Evolutionary conservation across 1,140 invertebrate genomes (phyloP).

Genomic region (Drosophila murphyi): DNA sequence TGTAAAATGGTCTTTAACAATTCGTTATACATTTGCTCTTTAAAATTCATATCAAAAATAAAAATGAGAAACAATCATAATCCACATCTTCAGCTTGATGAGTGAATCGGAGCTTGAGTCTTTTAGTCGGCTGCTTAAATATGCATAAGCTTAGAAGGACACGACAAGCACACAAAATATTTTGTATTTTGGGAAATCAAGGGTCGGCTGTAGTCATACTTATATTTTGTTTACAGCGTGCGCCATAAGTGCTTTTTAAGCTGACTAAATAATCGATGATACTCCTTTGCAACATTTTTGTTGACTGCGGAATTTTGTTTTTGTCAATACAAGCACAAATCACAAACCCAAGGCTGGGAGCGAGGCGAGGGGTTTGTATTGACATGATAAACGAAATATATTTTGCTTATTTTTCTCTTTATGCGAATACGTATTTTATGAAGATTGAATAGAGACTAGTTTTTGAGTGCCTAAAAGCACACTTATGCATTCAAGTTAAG

Average conservation of each 20-base stretch:
- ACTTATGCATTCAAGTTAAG: too few relatives aligned
- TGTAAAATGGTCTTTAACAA: neutral
- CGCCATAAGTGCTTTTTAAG: slow-evolving; percentile 43
- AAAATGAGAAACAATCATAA: neutral
- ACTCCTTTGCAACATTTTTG: slow-evolving; percentile 31
- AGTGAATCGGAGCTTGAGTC: neutral
- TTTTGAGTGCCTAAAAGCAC: too few relatives aligned
- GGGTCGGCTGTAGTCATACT: slow-evolving; percentile 2
- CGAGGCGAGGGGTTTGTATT: slow-evolving; percentile 21
- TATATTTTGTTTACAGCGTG: slow-evolving; percentile 45
- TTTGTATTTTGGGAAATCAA: slow-evolving; percentile 4
- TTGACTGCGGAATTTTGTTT: slow-evolving; percentile 37
- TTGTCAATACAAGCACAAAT: slow-evolving; percentile 34
- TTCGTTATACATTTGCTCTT: neutral
- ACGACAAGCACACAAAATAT: neutral
- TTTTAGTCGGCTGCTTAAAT: slow-evolving; percentile 13
- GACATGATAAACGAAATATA: slow-evolving; percentile 56
- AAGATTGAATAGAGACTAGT: too few relatives aligned
- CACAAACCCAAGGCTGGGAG: slow-evolving; percentile 7
- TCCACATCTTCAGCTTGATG: neutral
- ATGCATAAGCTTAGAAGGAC: slow-evolving; percentile 9
- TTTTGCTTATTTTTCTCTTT: slow-evolving; percentile 1
- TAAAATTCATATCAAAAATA: neutral
- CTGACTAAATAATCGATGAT: slow-evolving; percentile 53
- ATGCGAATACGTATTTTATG: neutral